phyloP scores from a whole-genome alignment of 2,113 vertebrate genomes.

The Dipodomys ordii region DNA sequence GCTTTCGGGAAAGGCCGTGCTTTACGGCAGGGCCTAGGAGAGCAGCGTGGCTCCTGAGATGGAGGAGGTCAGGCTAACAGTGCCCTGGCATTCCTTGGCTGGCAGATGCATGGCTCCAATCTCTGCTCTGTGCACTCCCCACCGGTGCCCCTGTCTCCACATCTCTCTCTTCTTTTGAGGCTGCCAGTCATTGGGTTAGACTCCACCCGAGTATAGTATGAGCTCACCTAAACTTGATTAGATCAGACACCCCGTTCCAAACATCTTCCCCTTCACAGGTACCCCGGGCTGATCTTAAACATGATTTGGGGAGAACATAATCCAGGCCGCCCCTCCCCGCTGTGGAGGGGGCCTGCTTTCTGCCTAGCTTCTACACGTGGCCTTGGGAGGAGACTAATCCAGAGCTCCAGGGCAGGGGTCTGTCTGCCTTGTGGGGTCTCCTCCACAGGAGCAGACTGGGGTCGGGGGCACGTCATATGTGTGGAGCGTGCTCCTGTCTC shows the following conservation, averaged over 20 bases:
- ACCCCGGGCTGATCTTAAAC: neutral
- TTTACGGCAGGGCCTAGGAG: neutral
- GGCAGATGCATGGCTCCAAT: neutral
- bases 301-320: rapidly evolving
- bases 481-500: rapidly evolving
- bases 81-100: neutral
- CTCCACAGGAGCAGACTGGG: rapidly evolving
- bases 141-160: neutral
- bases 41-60: neutral
- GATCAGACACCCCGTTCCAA: neutral
- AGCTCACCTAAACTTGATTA: neutral
- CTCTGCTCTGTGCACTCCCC: neutral
- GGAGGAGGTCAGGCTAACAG: neutral
- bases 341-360: neutral
- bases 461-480: rapidly evolving
- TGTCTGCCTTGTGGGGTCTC: neutral
- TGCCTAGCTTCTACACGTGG: neutral
- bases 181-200: neutral
- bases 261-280: no score
- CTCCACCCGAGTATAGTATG: neutral
- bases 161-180: neutral
- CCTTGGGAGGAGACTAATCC: neutral
- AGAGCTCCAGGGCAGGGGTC: neutral
- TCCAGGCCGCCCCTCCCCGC: no score
- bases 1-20: no score